Percentiles rank a stretch among this genome's conserved stretches.
Conservation (phyloP, 2,797 vertebrate species). For the Acipenser oxyrinchus region DNA sequence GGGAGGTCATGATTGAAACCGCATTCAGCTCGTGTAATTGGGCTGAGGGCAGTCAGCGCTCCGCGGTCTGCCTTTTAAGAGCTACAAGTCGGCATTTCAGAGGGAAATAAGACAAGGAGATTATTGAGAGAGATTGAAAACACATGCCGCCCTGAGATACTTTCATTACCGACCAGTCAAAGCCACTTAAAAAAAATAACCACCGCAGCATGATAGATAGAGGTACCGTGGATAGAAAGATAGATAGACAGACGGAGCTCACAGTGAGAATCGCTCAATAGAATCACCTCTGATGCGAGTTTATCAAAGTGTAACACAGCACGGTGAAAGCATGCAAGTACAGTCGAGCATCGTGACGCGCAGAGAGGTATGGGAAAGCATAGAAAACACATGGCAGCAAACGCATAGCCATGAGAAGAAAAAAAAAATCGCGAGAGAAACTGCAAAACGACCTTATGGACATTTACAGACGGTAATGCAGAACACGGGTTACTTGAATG, state of each 20-base stretch:
- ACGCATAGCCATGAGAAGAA: too few relatives aligned
- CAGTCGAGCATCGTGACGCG: too few relatives aligned
- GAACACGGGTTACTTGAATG: too few relatives aligned
- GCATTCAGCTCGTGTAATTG: conserved; percentile 9
- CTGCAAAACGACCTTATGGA: too few relatives aligned
- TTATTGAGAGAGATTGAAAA: conserved; percentile 36
- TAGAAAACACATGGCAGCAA: too few relatives aligned
- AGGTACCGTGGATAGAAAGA: not conserved
- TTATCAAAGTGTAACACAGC: too few relatives aligned
- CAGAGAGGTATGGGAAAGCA: too few relatives aligned
- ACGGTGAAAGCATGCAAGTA: too few relatives aligned
- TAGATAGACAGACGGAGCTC: not conserved
- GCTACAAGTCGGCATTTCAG: not conserved
- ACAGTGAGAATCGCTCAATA: too few relatives aligned
- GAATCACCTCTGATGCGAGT: too few relatives aligned
- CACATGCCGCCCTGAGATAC: conserved; percentile 21
- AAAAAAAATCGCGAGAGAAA: too few relatives aligned
- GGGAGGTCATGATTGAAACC: not conserved
- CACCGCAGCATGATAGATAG: not conserved
- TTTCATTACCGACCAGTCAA: conserved; percentile 4
- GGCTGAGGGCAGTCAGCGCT: conserved; percentile 7
- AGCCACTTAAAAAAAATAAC: not conserved
- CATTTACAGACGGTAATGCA: too few relatives aligned
- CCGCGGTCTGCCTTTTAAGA: conserved; percentile 5
- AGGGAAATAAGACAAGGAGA: conserved; percentile 20